These are phyloP conservation scores for Cephus pygmeus DNA, from an alignment of 2,888 invertebrate genomes.

Conservation along the genomic window DNA sequence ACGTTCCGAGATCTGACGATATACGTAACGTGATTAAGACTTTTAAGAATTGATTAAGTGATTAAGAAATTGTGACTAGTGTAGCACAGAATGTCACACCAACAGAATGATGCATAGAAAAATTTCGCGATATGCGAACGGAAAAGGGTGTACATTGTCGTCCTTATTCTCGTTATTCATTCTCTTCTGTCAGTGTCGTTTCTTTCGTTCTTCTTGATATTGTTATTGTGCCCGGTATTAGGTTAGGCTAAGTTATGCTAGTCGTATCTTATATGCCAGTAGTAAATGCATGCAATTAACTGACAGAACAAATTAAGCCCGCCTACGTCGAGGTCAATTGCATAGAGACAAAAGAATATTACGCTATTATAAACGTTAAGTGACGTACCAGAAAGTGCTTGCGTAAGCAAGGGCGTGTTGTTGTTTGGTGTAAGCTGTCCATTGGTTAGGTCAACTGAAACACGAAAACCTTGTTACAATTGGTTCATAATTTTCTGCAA, in stretches of 20 bases:
- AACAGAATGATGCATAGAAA: too few relatives aligned
- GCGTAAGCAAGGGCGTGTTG: constrained; percentile 94
- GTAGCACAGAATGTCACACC: constrained; percentile 30
- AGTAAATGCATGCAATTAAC: too few relatives aligned
- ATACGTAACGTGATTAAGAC: constrained; percentile 50
- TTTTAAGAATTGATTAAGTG: too few relatives aligned
- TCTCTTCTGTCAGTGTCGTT: too few relatives aligned
- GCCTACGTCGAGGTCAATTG: too few relatives aligned
- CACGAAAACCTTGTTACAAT: constrained; percentile 74
- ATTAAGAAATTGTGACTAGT: constrained; percentile 56
- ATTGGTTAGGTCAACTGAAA: constrained; percentile 94
- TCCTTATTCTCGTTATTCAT: too few relatives aligned
- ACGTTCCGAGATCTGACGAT: constrained; percentile 19
- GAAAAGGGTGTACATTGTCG: constrained; percentile 30
- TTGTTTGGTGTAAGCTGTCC: constrained; percentile 96
- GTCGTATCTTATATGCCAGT: too few relatives aligned
- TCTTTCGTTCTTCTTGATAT: too few relatives aligned
- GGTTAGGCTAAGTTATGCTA: too few relatives aligned
- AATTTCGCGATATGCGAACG: constrained; percentile 16
- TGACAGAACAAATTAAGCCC: too few relatives aligned
- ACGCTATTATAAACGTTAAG: background rate
- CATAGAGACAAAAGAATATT: too few relatives aligned
- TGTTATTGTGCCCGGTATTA: too few relatives aligned
- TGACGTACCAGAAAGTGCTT: constrained; percentile 91
- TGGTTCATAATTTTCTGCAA: constrained; percentile 37